These are phyloP conservation scores for Nasonia longicornis DNA, from an alignment of 1,140 invertebrate genomes.

Conservation along the genomic window DNA sequence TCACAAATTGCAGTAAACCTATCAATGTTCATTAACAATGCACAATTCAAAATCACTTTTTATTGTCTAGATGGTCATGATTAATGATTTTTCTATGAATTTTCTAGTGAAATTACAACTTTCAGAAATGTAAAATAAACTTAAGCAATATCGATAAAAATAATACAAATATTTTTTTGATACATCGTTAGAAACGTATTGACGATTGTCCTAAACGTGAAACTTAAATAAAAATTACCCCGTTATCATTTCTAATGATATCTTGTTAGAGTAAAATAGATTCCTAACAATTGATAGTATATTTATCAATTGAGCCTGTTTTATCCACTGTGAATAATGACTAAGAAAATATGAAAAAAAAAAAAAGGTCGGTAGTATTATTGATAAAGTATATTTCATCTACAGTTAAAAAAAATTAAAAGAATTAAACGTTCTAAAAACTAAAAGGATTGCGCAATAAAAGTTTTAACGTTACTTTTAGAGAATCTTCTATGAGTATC, in stretches of 20 bases:
- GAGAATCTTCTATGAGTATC: not conserved
- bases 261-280: not conserved
- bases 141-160: not conserved
- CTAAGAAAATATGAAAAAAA: not conserved
- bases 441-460: not conserved
- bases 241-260: not conserved
- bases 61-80: conserved; percentile 10
- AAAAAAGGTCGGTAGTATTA: not conserved
- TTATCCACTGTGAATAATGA: not conserved
- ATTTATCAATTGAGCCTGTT: not conserved
- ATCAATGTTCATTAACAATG: conserved; percentile 15
- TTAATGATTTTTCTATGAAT: not conserved
- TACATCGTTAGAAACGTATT: not conserved
- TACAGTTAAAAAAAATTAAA: not conserved
- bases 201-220: not conserved
- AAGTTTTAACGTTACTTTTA: not conserved
- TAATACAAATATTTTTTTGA: not conserved
- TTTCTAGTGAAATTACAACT: not conserved
- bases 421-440: not conserved
- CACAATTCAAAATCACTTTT: conserved; percentile 50
- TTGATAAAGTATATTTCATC: not conserved
- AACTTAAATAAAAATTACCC: not conserved
- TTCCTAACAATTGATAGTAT: not conserved
- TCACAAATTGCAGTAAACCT: conserved; percentile 17
- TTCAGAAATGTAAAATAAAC: not conserved